These are phyloP conservation scores for Rhinogobius similis DNA, from an alignment of 2,113 vertebrate genomes.

Conservation along the genomic window DNA sequence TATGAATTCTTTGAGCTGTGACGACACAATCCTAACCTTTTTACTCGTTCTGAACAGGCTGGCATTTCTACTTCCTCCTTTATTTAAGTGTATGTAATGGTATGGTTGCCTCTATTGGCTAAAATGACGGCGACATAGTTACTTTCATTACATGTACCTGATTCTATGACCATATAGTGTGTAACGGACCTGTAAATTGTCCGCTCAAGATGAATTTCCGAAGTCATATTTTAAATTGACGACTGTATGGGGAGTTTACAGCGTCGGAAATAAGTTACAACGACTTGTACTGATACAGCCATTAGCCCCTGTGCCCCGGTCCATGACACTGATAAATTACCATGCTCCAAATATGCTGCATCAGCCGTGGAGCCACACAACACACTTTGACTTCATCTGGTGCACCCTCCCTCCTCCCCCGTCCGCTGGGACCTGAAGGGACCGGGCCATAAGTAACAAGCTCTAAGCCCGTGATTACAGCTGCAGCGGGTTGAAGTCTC, in stretches of 20 bases:
- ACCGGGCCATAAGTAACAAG: slow-evolving; percentile 29
- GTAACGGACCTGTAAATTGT: not conserved
- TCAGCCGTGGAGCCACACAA: slow-evolving; percentile 37
- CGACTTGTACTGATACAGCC: slow-evolving; percentile 23
- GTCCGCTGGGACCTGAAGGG: slow-evolving; percentile 1
- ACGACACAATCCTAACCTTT: too few species aligned
- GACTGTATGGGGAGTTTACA: not conserved
- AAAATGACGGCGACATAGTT: too few species aligned
- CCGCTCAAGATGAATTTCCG: not conserved
- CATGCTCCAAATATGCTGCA: slow-evolving; percentile 36
- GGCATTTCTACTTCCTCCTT: too few species aligned
- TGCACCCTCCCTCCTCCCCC: not conserved
- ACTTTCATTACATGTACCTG: too few species aligned
- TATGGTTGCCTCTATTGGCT: too few species aligned
- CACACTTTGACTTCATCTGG: slow-evolving; percentile 35
- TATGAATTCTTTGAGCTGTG: too few species aligned
- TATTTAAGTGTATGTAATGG: too few species aligned
- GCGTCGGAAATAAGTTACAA: slow-evolving; percentile 9
- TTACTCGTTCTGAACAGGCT: too few species aligned
- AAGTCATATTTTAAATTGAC: not conserved
- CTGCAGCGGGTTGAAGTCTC: slow-evolving; percentile 16
- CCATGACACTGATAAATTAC: slow-evolving; percentile 52
- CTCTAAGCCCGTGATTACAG: slow-evolving; percentile 27
- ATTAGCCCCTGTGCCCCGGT: slow-evolving; percentile 17
- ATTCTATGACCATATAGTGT: not conserved